These are phyloP conservation scores for Ceratosolen fusciceps DNA, from an alignment of 1,140 invertebrate genomes.

Conservation along the genomic window DNA sequence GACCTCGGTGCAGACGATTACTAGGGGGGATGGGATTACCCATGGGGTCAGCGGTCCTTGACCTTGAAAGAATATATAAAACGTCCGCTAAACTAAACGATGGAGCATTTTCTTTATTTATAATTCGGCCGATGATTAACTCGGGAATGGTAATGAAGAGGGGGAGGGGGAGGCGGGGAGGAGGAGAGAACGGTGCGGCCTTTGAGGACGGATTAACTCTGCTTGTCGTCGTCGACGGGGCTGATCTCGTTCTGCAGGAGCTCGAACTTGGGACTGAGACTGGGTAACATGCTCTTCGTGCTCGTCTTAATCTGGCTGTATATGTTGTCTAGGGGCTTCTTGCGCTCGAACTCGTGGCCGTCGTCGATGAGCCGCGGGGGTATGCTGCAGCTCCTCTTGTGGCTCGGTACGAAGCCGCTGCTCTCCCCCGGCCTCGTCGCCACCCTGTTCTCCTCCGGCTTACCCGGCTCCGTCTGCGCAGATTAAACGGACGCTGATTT, in stretches of 20 bases:
- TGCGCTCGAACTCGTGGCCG: slow-evolving; percentile 62
- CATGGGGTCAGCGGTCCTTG: no score
- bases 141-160: no score
- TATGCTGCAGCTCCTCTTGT: slow-evolving; percentile 66
- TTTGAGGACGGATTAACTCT: slow-evolving; percentile 66
- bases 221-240: slow-evolving; percentile 69
- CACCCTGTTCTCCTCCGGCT: slow-evolving; percentile 29
- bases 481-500: no score
- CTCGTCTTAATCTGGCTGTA: slow-evolving; percentile 70
- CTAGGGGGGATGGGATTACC: no score
- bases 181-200: slow-evolving; percentile 13
- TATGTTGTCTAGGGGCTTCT: slow-evolving; percentile 66
- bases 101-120: no score
- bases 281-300: slow-evolving; percentile 65
- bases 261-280: slow-evolving; percentile 67
- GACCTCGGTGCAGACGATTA: no score
- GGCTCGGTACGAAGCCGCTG: slow-evolving; percentile 63
- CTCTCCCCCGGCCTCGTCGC: slow-evolving; percentile 55
- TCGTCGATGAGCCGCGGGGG: slow-evolving; percentile 67
- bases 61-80: no score
- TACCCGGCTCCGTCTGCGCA: slow-evolving; percentile 30
- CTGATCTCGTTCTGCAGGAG: slow-evolving; percentile 68
- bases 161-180: no score
- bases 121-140: no score
- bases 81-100: no score